Evolutionary conservation across 2,888 invertebrate genomes (phyloP), one percentile per base, ranked within the genome.

Genomic region (Nomada hirtipes): DNA sequence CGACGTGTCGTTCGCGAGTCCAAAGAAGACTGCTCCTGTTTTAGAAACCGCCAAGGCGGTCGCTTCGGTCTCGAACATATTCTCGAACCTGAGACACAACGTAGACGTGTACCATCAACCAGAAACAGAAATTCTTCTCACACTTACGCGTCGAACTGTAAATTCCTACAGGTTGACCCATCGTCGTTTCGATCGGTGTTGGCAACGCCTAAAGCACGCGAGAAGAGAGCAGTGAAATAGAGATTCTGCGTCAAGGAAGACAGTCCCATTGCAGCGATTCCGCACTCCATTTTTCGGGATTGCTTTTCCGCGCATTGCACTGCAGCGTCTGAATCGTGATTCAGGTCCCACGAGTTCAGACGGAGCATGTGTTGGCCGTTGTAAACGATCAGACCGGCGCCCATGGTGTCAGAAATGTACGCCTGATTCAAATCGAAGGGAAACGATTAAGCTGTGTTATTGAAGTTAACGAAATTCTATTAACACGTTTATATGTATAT

Each of bases 381-480:
- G 74, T 96, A 95, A 7, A 97, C 96, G 9, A 96, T 91, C 10
- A 97, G 76, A 0, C 95, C 95, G 90, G 94, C 96, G 2, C 95
- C 95, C 0, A 95, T 94, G 9, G 96, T 96, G 89, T 97, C 97
- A 0, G 96, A 96, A 0, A 96, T 94, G 91, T 97, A 97, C 29
- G 96, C 96, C 86, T 86, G 18, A 65, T 13, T 2, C 10, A 57
- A 26, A 18, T 15, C 4, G 36, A 7, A 36, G 7, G 7, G 4
- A 0, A 29, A 53, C 23, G 44, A 67, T 1, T 13, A 15, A 29
- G 29, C 29, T 7, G 29, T 7, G 4, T 7, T 0, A 29, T 29
- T 7, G 50, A 67, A 68, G 2, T 84, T 79, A 1, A 36, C 36
- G 36, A 36, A 36, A 7, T 36, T 36, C 36, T 36, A 7, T 36